These are phyloP conservation scores for Agrypnus murinus DNA, from an alignment of 2,888 invertebrate species.

Conservation along the genomic window DNA sequence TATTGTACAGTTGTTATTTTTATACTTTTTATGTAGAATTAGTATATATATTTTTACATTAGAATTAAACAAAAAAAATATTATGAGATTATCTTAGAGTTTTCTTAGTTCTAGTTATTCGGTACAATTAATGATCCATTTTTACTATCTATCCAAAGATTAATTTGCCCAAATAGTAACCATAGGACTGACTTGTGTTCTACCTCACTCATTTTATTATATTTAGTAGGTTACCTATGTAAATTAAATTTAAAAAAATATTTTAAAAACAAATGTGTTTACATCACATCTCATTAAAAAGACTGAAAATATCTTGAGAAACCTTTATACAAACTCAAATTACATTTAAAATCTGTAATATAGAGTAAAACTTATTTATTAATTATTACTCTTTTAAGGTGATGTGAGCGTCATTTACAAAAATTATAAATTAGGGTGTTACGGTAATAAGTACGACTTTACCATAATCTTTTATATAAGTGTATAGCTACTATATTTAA, in stretches of 20 bases:
- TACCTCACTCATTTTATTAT: conserved; percentile 69
- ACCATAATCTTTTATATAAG: too few relatives aligned
- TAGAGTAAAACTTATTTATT: background rate
- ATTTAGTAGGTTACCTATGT: conserved; percentile 66
- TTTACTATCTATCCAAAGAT: conserved; percentile 50
- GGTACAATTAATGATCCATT: conserved; percentile 28
- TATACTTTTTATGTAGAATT: conserved; percentile 51
- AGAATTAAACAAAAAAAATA: conserved; percentile 10
- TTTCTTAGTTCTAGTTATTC: conserved; percentile 16
- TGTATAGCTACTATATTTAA: too few relatives aligned
- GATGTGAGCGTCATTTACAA: conserved; percentile 13
- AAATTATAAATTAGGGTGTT: background rate
- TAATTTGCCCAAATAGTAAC: conserved; percentile 56
- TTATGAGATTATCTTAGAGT: background rate
- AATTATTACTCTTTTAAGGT: background rate
- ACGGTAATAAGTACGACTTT: background rate
- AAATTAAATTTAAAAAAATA: too few relatives aligned
- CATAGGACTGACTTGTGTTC: conserved; percentile 70
- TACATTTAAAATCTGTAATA: background rate
- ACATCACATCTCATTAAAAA: conserved; percentile 32
- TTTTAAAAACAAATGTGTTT: too few relatives aligned
- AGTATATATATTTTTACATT: conserved; percentile 23
- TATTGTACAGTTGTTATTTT: conserved; percentile 59
- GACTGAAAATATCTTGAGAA: conserved; percentile 34
- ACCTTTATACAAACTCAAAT: background rate